A percentile compares a stretch with the other conserved stretches of the same genome.
Evolutionary conservation across 1,140 invertebrate genomes (phyloP).

Genomic region (Pararge aegeria): DNA sequence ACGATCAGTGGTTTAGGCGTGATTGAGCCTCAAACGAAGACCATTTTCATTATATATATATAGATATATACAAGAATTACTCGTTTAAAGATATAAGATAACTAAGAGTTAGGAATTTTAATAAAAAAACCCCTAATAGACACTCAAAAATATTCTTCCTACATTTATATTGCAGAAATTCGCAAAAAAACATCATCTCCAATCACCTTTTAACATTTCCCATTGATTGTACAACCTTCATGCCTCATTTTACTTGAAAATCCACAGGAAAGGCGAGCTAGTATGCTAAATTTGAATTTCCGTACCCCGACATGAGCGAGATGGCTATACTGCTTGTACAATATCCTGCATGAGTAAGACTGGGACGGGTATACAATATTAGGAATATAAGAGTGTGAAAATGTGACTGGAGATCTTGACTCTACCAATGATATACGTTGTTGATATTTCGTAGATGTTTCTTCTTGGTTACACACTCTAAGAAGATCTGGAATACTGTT

Average conservation of each 20-base stretch:
- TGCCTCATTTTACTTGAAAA: constrained; percentile 74
- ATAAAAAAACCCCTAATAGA: too few species aligned
- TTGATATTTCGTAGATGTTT: too few species aligned
- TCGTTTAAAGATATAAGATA: too few species aligned
- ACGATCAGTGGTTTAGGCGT: too few species aligned
- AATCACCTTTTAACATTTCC: constrained; percentile 20
- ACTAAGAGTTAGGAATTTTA: too few species aligned
- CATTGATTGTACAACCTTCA: constrained; percentile 72
- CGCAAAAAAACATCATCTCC: constrained; percentile 11
- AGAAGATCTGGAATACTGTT: too few species aligned
- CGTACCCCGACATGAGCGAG: constrained; percentile 56
- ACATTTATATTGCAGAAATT: not conserved
- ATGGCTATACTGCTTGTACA: constrained; percentile 12
- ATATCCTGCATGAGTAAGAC: constrained; percentile 9
- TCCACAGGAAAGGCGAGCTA: constrained; percentile 70
- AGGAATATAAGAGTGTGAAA: constrained; percentile 61
- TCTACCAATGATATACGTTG: not conserved
- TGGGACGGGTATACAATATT: constrained; percentile 46
- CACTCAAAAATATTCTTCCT: not conserved
- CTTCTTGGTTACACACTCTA: too few species aligned
- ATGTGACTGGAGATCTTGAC: constrained; percentile 62
- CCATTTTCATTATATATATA: too few species aligned
- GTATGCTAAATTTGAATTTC: constrained; percentile 75
- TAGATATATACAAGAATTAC: too few species aligned
- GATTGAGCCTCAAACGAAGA: too few species aligned